Evolutionary conservation across 2,113 vertebrate species (phyloP).

Genomic region (Butastur rufipennis): DNA sequence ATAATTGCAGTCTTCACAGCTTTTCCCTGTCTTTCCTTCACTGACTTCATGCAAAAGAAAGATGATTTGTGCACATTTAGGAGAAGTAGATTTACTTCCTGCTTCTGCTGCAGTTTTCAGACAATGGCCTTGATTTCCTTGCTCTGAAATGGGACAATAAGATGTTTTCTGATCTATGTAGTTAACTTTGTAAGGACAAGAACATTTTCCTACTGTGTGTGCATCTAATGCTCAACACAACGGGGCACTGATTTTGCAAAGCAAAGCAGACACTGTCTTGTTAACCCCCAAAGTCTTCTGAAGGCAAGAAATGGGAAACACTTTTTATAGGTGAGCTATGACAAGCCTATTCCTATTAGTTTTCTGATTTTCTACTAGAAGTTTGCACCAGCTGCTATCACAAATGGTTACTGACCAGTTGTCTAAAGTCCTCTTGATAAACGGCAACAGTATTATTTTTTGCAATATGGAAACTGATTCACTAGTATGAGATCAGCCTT

Average conservation of each 20-base stretch:
- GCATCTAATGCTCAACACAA: background rate
- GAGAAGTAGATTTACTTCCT: background rate
- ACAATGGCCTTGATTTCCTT: slow-evolving; percentile 45
- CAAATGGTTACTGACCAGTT: background rate
- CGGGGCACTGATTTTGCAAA: background rate
- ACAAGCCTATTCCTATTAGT: background rate
- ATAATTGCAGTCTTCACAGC: background rate
- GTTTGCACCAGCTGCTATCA: background rate
- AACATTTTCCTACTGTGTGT: background rate
- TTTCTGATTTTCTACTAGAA: background rate
- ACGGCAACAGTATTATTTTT: background rate
- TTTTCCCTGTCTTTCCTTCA: background rate
- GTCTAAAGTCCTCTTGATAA: background rate
- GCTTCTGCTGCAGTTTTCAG: slow-evolving; percentile 31
- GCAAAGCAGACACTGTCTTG: background rate
- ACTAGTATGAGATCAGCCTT: background rate
- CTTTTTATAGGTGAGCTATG: background rate
- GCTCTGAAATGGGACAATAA: slow-evolving; percentile 1
- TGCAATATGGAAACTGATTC: background rate
- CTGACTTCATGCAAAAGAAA: background rate
- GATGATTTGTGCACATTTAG: background rate
- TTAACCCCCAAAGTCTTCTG: background rate
- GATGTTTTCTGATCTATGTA: slow-evolving; percentile 4
- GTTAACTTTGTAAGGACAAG: background rate
- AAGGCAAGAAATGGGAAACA: background rate